Evolutionary conservation across 2,888 invertebrate species (phyloP).

Genomic region (Fragum whitleyi): DNA sequence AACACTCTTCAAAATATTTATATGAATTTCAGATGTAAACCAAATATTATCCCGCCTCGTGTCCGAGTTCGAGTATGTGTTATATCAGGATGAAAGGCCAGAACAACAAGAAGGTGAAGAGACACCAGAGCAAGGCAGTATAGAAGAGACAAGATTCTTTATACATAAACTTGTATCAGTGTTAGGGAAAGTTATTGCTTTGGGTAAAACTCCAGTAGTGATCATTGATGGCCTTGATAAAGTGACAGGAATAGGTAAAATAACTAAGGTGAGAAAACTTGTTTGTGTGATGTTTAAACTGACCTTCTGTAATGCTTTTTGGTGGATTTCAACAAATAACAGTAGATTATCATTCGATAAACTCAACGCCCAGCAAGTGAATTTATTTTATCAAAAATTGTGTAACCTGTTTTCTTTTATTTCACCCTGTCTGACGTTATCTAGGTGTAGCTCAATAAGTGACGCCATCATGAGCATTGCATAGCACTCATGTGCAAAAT

Average conservation of each 20-base stretch:
- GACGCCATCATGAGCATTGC: too few species aligned
- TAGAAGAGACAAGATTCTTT: constrained; percentile 31
- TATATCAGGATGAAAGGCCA: constrained; percentile 16
- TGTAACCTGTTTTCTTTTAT: too few species aligned
- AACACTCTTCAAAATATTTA: too few species aligned
- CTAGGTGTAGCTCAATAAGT: too few species aligned
- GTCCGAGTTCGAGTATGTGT: constrained; percentile 56
- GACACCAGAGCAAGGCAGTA: constrained; percentile 27
- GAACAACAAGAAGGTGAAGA: background rate
- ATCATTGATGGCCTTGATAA: constrained; percentile 75
- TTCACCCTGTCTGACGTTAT: too few species aligned
- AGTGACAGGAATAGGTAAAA: constrained; percentile 63
- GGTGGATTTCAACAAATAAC: too few species aligned
- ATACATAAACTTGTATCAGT: constrained; percentile 51
- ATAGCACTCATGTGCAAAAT: too few species aligned
- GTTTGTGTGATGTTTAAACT: too few species aligned
- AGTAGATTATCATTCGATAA: too few species aligned
- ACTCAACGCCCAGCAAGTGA: too few species aligned
- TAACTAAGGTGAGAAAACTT: constrained; percentile 65
- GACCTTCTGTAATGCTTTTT: too few species aligned
- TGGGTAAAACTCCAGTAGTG: constrained; percentile 64
- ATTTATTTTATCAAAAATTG: too few species aligned
- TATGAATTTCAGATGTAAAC: constrained; percentile 58
- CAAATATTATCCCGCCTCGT: constrained; percentile 64
- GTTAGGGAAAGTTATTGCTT: constrained; percentile 43